Percentiles rank a stretch among this genome's conserved stretches.
Evolutionary conservation across 2,113 vertebrate genomes (phyloP).

Genomic region (Melanerpes formicivorus): DNA sequence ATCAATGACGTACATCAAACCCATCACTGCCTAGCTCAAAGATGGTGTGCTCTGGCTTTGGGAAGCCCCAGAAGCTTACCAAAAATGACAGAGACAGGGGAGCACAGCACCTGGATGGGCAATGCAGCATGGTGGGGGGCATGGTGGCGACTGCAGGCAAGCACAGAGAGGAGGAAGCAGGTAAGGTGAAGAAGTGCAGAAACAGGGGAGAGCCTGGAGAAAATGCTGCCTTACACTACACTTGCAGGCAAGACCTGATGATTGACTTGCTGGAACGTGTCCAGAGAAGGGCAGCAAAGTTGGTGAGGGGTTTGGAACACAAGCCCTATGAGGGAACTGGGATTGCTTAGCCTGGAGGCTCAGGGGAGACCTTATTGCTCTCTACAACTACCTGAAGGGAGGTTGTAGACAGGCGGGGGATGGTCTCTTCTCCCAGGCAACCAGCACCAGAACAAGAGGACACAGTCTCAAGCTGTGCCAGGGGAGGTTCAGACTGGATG

Average conservation of each 20-base stretch:
- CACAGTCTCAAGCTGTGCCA: too few species aligned
- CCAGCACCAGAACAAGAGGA: too few species aligned
- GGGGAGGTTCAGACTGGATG: too few species aligned
- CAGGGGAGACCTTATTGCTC: too few species aligned
- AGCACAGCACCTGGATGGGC: background rate
- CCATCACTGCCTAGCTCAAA: background rate
- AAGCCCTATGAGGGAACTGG: too few species aligned
- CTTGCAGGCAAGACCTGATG: background rate
- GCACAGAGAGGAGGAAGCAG: background rate
- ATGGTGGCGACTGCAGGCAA: background rate
- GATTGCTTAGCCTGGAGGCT: too few species aligned
- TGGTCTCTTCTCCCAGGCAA: too few species aligned
- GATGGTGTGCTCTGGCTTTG: background rate
- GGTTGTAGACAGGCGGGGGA: too few species aligned
- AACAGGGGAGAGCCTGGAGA: background rate
- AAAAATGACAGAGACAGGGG: background rate
- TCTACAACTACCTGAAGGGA: too few species aligned
- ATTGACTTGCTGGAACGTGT: background rate
- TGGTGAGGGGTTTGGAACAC: too few species aligned
- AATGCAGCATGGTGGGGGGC: background rate
- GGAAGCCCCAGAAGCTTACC: background rate
- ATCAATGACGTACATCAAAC: background rate
- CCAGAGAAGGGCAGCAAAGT: too few species aligned
- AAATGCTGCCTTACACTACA: background rate
- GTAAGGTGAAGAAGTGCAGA: background rate